phyloP scores from a whole-genome alignment of 2,113 vertebrate species.

The Syngnathus floridae region DNA sequence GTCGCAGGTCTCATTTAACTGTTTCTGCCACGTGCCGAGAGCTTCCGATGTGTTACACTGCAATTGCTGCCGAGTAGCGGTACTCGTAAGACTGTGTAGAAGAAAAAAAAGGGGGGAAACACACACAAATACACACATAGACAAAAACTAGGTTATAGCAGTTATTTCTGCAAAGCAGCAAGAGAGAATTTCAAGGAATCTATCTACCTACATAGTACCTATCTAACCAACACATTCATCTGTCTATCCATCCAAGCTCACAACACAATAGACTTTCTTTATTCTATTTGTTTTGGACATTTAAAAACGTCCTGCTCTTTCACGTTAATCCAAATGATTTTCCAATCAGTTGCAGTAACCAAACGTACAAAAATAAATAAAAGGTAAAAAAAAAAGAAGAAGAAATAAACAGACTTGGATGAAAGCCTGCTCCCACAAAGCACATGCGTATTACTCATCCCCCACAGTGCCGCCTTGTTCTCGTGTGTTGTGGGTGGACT shows the following conservation, averaged over 20 bases:
- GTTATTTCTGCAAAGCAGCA: conserved; percentile 45
- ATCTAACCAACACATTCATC: conserved; percentile 7
- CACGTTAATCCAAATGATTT: conserved; percentile 32
- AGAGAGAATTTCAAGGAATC: conserved; percentile 27
- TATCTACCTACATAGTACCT: conserved; percentile 2
- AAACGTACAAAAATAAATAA: conserved; percentile 24
- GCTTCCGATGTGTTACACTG: conserved; percentile 8
- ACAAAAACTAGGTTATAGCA: conserved; percentile 49
- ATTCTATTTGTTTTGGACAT: no score
- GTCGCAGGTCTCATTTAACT: not conserved
- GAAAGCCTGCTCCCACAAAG: conserved; percentile 44
- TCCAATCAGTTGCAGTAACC: conserved; percentile 26
- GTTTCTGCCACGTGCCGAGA: conserved; percentile 19
- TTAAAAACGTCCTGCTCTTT: not conserved
- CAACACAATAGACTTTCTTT: not conserved
- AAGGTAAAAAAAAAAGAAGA: conserved; percentile 12
- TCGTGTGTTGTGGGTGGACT: conserved; percentile 55
- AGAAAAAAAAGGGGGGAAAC: not conserved
- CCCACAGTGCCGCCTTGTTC: conserved; percentile 51
- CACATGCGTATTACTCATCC: conserved; percentile 50
- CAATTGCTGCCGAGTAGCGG: conserved; percentile 24
- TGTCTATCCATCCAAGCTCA: not conserved
- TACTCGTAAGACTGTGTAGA: conserved; percentile 12
- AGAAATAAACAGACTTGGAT: conserved; percentile 29
- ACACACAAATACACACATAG: conserved; percentile 14